phyloP scores from a whole-genome alignment of 2,888 invertebrate species.

The Atherix ibis region DNA sequence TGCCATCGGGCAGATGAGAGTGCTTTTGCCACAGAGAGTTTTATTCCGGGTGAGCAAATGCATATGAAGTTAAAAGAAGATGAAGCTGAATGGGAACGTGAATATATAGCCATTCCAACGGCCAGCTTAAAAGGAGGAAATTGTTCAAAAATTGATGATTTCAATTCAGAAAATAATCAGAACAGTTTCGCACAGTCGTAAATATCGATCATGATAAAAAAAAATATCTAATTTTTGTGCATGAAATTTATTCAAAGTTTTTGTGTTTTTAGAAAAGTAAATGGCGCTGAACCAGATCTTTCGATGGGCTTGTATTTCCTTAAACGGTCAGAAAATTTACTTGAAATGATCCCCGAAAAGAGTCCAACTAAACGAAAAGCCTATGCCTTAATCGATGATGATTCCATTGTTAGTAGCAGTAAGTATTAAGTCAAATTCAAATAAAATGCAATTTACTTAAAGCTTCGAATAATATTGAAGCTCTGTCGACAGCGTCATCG shows the following conservation, averaged over 20 bases:
- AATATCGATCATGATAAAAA: too few relatives aligned
- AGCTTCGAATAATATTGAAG: too few relatives aligned
- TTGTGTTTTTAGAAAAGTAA: too few relatives aligned
- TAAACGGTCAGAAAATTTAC: conserved; percentile 23
- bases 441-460: too few relatives aligned
- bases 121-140: too few relatives aligned
- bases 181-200: conserved; percentile 15
- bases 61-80: conserved; percentile 22
- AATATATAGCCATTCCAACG: conserved; percentile 25
- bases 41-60: conserved; percentile 27
- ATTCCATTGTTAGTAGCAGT: too few relatives aligned
- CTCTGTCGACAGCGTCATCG: too few relatives aligned
- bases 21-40: conserved; percentile 16
- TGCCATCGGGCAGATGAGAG: conserved; percentile 10
- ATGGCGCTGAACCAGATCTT: too few relatives aligned
- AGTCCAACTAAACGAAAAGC: conserved; percentile 17
- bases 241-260: too few relatives aligned
- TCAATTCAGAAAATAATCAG: neutral
- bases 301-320: conserved; percentile 27
- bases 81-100: conserved; percentile 28
- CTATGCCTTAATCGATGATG: conserved; percentile 15
- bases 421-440: too few relatives aligned
- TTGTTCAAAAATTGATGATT: too few relatives aligned
- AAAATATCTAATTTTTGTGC: too few relatives aligned
- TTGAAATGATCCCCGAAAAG: conserved; percentile 18